These are phyloP conservation scores for Chrysodeixis includens DNA, from an alignment of 2,888 invertebrate species.

Conservation along the genomic window DNA sequence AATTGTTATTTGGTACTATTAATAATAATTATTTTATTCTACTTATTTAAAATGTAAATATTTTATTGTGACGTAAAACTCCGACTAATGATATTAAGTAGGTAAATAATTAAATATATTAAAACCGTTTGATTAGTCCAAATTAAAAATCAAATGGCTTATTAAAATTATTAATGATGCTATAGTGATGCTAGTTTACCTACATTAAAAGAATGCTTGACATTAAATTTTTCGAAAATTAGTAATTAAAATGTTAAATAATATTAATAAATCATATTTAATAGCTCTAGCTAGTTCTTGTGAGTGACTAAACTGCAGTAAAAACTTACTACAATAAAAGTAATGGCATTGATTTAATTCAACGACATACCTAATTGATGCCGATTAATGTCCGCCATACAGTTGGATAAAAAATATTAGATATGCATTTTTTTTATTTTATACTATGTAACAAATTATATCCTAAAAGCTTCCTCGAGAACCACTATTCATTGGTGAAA, in stretches of 20 bases:
- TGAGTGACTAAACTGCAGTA: too few species aligned
- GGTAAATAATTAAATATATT: neutral
- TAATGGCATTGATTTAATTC: constrained; percentile 6
- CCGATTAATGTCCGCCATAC: too few species aligned
- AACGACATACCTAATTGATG: too few species aligned
- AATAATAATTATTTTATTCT: too few species aligned
- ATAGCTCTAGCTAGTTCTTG: constrained; percentile 9
- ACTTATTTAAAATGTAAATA: too few species aligned
- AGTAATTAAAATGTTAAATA: constrained; percentile 21
- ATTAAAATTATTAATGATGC: constrained; percentile 20
- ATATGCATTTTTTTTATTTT: too few species aligned
- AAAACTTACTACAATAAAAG: constrained; percentile 17
- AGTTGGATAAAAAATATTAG: too few species aligned
- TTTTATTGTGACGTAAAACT: neutral
- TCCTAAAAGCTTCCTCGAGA: too few species aligned
- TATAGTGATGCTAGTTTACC: constrained; percentile 8
- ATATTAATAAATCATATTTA: constrained; percentile 35
- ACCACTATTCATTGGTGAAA: too few species aligned
- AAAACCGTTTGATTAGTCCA: constrained; percentile 2
- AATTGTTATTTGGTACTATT: neutral
- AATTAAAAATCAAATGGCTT: constrained; percentile 17
- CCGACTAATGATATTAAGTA: neutral
- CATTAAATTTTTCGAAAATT: constrained; percentile 14
- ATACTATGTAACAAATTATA: too few species aligned
- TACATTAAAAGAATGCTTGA: constrained; percentile 10